Conservation (phyloP, 2,797 vertebrate genomes). For the Liparis tanakae region DNA sequence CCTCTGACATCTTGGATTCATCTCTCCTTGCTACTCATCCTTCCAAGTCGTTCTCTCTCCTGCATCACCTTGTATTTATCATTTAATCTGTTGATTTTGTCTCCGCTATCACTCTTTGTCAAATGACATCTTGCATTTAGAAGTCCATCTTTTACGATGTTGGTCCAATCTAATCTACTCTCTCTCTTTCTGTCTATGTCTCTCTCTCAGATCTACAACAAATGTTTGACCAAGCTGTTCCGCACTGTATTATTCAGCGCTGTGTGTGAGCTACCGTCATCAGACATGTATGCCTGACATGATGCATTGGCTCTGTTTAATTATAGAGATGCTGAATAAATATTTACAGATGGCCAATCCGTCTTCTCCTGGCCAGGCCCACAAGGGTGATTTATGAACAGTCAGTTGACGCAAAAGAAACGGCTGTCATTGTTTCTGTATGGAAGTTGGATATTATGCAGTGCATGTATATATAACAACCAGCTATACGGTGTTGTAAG, state of each 20-base stretch:
- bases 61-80: slow-evolving; percentile 59
- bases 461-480: slow-evolving; percentile 27
- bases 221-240: slow-evolving; percentile 84
- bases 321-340: slow-evolving; percentile 84
- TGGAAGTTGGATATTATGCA: slow-evolving; percentile 37
- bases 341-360: slow-evolving; percentile 83
- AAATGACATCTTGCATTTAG: slow-evolving; percentile 64
- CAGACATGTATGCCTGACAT: slow-evolving; percentile 73
- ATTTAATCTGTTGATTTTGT: slow-evolving; percentile 45
- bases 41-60: slow-evolving; percentile 17
- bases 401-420: slow-evolving; percentile 69
- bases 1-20: slow-evolving; percentile 50
- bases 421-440: slow-evolving; percentile 53
- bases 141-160: slow-evolving; percentile 48
- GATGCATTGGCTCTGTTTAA: slow-evolving; percentile 82
- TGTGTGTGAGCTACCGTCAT: slow-evolving; percentile 61
- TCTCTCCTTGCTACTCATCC: slow-evolving; percentile 40
- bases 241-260: slow-evolving; percentile 70
- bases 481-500: slow-evolving; percentile 5
- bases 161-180: slow-evolving; percentile 44
- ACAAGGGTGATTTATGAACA: slow-evolving; percentile 79
- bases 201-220: slow-evolving; percentile 61
- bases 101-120: slow-evolving; percentile 45
- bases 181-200: background rate
- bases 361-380: slow-evolving; percentile 66